Evolutionary conservation across 2,888 invertebrate genomes (phyloP), one percentile per base, ranked within the genome.

Genomic region (Cantharis nigra): DNA sequence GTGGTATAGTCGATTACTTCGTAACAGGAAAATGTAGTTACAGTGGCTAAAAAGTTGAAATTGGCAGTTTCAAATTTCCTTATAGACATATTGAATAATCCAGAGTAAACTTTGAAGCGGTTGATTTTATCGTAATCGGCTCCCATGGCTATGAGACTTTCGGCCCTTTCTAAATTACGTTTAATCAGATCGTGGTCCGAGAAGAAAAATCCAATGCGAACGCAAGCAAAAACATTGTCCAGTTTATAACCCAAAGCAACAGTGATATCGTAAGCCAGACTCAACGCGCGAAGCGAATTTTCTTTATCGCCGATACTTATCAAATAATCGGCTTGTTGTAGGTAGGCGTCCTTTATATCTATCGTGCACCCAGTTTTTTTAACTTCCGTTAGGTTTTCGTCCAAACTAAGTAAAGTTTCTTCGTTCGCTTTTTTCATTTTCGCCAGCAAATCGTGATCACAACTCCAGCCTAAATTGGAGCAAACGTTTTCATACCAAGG

Each of bases 81-180:
- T 70, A 93, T 90, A 0, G 93, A 90, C 88, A 95, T 90, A 81
- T 91, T 91, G 87, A 94, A 94, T 16, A 93, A 88, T 26, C 93
- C 94, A 87, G 90, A 91, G 84, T 92, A 92, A 1, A 93, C 94
- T 86, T 93, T 93, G 67, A 94, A 88, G 80, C 94, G 90, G 85
- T 95, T 95, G 69, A 93, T 88, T 23, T 93, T 89, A 85, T 94
- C 94, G 94, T 94, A 95, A 85, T 95, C 94, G 28, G 93, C 94
- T 72, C 83, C 83, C 81, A 79, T 80, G 79, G 83, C 83, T n/a
- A 85, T 79, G 18, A 89, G 77, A 62, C 84, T 83, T 72, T 87
- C 86, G 3, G 87, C 87, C 77, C 85, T 85, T 69, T 86, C 85
- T 70, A 89, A 85, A 69, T 86, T 87, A 33, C 80, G 82, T 30